Conservation (phyloP, 2,888 invertebrate species). For the Monochamus alternatus region DNA sequence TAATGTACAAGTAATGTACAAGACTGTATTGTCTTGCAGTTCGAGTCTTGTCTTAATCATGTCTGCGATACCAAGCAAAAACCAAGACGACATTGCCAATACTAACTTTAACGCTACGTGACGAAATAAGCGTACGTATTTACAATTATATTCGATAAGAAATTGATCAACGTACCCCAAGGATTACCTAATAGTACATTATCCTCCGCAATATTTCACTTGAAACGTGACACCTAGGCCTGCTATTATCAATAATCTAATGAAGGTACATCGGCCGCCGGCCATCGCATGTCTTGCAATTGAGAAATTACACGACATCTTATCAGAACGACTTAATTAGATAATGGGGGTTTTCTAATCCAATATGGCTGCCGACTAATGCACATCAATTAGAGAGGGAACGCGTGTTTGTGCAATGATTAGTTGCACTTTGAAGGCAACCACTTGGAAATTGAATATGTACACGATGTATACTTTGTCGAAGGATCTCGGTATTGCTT, state of each 20-base stretch:
- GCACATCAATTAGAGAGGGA: conserved; percentile 10
- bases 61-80: too few species aligned
- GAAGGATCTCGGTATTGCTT: too few species aligned
- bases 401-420: not conserved
- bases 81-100: too few species aligned
- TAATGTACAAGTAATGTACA: too few species aligned
- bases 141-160: too few species aligned
- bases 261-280: conserved; percentile 2
- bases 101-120: too few species aligned
- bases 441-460: not conserved
- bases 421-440: not conserved
- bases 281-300: conserved; percentile 22
- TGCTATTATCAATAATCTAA: conserved; percentile 7
- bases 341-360: conserved; percentile 26
- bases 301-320: conserved; percentile 29
- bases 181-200: not conserved
- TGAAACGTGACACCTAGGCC: conserved; percentile 7
- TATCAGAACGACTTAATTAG: conserved; percentile 25
- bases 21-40: too few species aligned
- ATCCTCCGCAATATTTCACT: not conserved
- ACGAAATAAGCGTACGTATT: too few species aligned
- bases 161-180: not conserved
- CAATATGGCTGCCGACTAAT: conserved; percentile 21
- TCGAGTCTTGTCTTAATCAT: too few species aligned
- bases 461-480: too few species aligned